Evolutionary conservation across 2,888 invertebrate genomes (phyloP).

Genomic region (Heliconius cydno): DNA sequence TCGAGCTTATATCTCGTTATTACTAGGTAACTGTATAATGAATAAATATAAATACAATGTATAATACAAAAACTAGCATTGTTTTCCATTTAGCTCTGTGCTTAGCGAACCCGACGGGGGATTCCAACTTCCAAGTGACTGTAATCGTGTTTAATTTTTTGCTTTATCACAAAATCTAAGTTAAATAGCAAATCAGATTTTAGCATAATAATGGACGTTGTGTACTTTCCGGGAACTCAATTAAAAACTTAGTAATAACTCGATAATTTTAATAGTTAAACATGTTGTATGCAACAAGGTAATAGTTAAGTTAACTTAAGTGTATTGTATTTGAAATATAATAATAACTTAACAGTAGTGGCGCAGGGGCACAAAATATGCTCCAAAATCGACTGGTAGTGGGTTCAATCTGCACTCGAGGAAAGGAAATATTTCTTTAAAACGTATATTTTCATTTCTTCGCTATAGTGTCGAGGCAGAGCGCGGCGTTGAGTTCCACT

Average conservation of each 20-base stretch:
- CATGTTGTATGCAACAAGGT: too few relatives aligned
- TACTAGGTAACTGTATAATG: neutral
- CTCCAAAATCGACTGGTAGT: too few relatives aligned
- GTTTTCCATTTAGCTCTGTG: constrained; percentile 7
- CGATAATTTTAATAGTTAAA: neutral
- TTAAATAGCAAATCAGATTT: neutral
- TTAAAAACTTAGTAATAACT: neutral
- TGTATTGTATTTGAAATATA: too few relatives aligned
- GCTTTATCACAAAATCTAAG: neutral
- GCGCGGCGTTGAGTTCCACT: too few relatives aligned
- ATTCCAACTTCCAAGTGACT: constrained; percentile 13
- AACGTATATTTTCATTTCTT: too few relatives aligned
- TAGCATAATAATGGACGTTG: neutral
- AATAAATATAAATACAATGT: neutral
- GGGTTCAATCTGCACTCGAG: too few relatives aligned
- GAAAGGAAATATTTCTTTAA: too few relatives aligned
- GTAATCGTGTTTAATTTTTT: neutral
- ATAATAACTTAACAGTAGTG: too few relatives aligned
- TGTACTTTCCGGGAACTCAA: neutral
- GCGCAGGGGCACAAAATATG: too few relatives aligned
- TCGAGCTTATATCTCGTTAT: neutral
- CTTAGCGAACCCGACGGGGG: constrained; percentile 19
- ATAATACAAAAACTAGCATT: constrained; percentile 2
- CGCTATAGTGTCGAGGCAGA: too few relatives aligned
- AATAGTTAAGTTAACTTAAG: too few relatives aligned